Evolutionary conservation across 2,888 invertebrate genomes (phyloP).

Genomic region (Cephus pygmeus): DNA sequence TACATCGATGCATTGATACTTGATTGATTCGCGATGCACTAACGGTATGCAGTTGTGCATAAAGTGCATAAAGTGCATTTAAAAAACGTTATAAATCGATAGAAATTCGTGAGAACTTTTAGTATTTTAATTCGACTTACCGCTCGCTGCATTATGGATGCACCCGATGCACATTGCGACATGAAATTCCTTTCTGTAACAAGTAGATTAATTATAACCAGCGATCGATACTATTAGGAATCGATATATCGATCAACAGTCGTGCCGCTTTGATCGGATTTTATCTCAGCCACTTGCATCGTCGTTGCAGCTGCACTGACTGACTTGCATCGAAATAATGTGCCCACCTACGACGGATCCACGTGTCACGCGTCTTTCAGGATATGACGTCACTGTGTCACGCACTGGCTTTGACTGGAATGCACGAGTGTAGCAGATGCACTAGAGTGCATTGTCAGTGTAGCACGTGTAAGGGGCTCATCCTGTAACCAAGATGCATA

Average conservation of each 20-base stretch:
- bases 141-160: not conserved
- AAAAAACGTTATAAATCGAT: not conserved
- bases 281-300: not conserved
- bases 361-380: constrained; percentile 41
- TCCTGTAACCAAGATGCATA: not conserved
- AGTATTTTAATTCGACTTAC: not conserved
- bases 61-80: not conserved
- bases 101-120: not conserved
- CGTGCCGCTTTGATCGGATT: not conserved
- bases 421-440: constrained; percentile 1
- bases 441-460: not conserved
- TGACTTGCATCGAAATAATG: not conserved
- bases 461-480: not conserved
- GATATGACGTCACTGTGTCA: constrained; percentile 38
- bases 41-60: not conserved
- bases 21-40: not conserved
- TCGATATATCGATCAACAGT: not conserved
- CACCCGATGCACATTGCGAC: not conserved
- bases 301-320: not conserved
- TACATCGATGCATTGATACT: not conserved
- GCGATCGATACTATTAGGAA: not conserved
- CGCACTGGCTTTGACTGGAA: constrained; percentile 18
- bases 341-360: constrained; percentile 37
- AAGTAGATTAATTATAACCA: not conserved
- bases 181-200: not conserved